Evolutionary conservation across 1,140 invertebrate genomes (phyloP), one percentile per base, ranked within the genome.

Genomic region (Centruroides sculpturatus): DNA sequence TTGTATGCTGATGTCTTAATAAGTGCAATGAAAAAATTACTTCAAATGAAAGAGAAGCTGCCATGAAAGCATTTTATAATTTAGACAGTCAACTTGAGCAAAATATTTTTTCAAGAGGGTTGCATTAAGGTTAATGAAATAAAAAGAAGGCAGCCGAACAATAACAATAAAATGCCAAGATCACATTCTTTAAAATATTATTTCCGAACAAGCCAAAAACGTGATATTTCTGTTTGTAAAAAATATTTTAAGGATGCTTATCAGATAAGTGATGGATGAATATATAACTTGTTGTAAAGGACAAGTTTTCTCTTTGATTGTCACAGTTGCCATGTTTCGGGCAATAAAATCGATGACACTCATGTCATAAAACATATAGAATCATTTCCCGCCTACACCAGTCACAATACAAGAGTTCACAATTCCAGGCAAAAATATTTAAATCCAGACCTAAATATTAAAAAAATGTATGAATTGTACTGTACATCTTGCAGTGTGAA

Each of bases 391-490:
- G 47, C 47, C 11, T 59, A 60, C 53, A 63, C 10, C 23, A 59
- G 62, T 48, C 57, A 63, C 23, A 59, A 63, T 47, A 59, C 62
- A 35, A 59, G 47, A 59, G 4, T 36, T 46, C n/a, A 63, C 47
- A 63, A 63, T 56, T 35, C 35, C 35, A 47, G 52, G 11, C 9
- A 7, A 50, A 10, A 60, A 35, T 56, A 60, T 53, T 55, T 49
- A 35, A 13, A 57, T 56, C 46, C 35, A 46, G 36, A 47, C 8
- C 53, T 60, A 56, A 59, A 59, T 59, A 59, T 62, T 59, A 59
- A 55, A 56, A 62, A 59, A 62, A 62, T 63, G 53, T 56, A 59
- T 13, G 53, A 59, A 59, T n/a, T 63, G 9, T 56, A 63, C 35
- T 60, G 9, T 56, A 63, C 34, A 36, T 58, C 34, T 0, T 34